Evolutionary conservation across 2,888 invertebrate genomes (phyloP).

Genomic region (Agonum fuliginosum): DNA sequence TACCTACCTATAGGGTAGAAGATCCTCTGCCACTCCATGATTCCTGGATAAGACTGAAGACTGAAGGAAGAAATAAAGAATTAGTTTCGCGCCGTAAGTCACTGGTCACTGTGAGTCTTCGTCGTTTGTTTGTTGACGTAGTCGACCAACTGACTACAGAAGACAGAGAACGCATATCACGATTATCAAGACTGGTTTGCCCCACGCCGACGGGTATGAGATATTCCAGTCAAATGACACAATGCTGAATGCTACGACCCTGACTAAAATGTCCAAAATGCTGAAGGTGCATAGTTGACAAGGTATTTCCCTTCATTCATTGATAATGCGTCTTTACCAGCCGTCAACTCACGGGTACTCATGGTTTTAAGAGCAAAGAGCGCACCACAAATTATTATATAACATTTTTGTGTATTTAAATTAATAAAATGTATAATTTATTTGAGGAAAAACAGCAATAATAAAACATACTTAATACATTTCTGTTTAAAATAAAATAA

Average conservation of each 20-base stretch:
- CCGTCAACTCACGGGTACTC: no score
- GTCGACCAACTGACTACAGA: background rate
- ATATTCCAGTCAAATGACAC: slow-evolving; percentile 26
- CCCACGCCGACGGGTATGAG: slow-evolving; percentile 49
- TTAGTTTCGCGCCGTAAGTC: background rate
- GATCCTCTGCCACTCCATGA: background rate
- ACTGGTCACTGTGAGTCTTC: background rate
- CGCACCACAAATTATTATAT: no score
- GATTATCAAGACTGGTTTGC: slow-evolving; percentile 45
- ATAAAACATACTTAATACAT: no score
- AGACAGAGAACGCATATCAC: slow-evolving; percentile 2
- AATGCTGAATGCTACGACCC: slow-evolving; percentile 1
- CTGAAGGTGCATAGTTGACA: no score
- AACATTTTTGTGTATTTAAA: no score
- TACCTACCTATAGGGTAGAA: slow-evolving; percentile 10
- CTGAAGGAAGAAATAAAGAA: background rate
- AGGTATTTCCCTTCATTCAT: no score
- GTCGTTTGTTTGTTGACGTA: slow-evolving; percentile 36
- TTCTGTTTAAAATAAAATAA: background rate
- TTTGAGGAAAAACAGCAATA: no score
- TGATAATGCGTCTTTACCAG: no score
- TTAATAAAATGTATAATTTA: no score
- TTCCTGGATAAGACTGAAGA: background rate
- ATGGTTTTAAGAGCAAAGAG: no score
- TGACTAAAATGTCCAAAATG: no score